phyloP scores from a whole-genome alignment of 2,797 vertebrate species.

The Platalea minor region DNA sequence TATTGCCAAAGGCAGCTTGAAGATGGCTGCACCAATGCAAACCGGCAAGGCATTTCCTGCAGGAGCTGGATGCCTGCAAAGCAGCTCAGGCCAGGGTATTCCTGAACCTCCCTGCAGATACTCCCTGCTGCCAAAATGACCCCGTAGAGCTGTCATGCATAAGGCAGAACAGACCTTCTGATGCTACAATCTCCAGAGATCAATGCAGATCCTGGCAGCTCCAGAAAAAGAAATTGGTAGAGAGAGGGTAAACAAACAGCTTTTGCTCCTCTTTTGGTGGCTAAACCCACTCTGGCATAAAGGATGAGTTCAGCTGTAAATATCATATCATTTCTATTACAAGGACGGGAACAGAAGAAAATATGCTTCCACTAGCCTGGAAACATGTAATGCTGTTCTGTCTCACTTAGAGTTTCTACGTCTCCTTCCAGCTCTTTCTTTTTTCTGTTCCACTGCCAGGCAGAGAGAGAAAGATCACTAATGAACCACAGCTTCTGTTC shows the following conservation, averaged over 20 bases:
- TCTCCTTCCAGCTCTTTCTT: conserved; percentile 33
- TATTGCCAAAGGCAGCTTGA: neutral
- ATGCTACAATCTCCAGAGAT: neutral
- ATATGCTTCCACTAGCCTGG: conserved; percentile 8
- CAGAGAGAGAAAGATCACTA: conserved; percentile 64
- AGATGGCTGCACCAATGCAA: neutral
- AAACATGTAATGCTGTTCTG: conserved; percentile 5
- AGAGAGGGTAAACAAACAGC: neutral
- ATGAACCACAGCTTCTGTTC: conserved; percentile 71
- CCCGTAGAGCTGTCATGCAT: fast-evolving
- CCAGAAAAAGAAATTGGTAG: neutral
- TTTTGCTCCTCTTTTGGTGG: neutral
- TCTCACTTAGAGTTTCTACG: conserved; percentile 1
- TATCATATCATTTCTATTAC: neutral
- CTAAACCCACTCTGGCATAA: neutral
- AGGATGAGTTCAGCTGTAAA: neutral
- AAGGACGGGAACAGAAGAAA: neutral
- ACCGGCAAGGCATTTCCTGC: neutral
- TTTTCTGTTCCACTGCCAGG: conserved; percentile 60
- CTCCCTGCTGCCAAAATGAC: neutral
- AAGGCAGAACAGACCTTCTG: neutral
- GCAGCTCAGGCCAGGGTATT: neutral
- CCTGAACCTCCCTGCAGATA: neutral
- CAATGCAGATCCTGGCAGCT: neutral
- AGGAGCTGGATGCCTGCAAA: neutral